Base-by-base conservation (phyloP, 2,113 vertebrate species). In the Hemicordylus capensis region DNA sequence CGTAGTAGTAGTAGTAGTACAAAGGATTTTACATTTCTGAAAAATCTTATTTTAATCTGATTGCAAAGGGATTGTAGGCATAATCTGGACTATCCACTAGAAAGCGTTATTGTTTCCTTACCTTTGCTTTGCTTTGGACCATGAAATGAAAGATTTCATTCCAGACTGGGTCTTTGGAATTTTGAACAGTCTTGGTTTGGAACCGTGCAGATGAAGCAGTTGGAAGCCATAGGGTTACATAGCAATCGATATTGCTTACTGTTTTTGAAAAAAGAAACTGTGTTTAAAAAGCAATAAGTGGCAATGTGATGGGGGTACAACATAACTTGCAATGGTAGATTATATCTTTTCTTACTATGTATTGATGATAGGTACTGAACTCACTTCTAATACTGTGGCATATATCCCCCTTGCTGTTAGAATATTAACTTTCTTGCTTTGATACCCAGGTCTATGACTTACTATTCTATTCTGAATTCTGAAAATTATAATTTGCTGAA, bases 111-210 rank as follows among this genome's bases (percentile, higher is more conserved):
- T 19, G 24, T 11, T 67, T 76, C 46, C 90, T 85, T 95, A 98
- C 98, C 96, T 98, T 98, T 61, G 97, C 95, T 73, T 94, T 94
- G 85, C 92, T 94, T 83, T 96, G 96, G 78, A 98, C 93, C 81
- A 96, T 96, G 89, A 97, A 98, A 76, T 85, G 93, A 90, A 98
- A 98, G 4, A 90, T 97, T 92, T 98, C 97, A 6, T 98, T 97
- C 98, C 98, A 98, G 63, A 96, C 94, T 7, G 98, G 98, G 69
- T 95, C 94, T 89, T 92, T 94, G 61, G 85, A 96, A 34, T 98
- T 97, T n/a, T 91, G 64, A 48, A 98, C 76, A 0, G 95, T 91
- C 85, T 91, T 96, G 34, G 98, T 98, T 78, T 90, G 95, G 85
- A 89, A 69, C 56, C 88, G 94, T 6, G 92, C 79, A 0, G 88